A percentile compares a stretch with the other conserved stretches of the same genome.
Conservation (phyloP, 2,888 invertebrate species). For the Drosophila fungiperda region DNA sequence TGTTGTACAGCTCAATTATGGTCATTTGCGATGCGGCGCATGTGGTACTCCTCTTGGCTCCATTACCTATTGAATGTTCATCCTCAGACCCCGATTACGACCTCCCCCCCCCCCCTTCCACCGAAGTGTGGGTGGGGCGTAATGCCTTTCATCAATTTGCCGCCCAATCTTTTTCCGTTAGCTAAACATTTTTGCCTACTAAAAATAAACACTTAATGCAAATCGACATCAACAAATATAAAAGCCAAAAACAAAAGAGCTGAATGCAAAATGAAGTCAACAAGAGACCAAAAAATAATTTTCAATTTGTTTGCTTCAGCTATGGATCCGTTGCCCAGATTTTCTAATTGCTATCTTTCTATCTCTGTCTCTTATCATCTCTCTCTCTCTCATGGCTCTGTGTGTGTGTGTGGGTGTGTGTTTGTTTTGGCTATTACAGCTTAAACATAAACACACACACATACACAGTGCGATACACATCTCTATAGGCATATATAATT, state of each 20-base stretch:
- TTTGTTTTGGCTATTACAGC: conserved; percentile 54
- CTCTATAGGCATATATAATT: conserved; percentile 42
- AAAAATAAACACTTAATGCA: conserved; percentile 74
- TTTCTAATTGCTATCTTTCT: background rate
- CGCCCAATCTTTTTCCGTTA: conserved; percentile 47
- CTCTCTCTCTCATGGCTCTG: background rate
- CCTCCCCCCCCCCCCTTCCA: background rate
- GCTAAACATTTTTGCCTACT: conserved; percentile 59
- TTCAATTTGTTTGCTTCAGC: conserved; percentile 52
- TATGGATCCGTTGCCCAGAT: conserved; percentile 19
- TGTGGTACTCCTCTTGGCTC: conserved; percentile 31
- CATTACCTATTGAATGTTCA: conserved; percentile 20
- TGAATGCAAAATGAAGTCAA: conserved; percentile 55
- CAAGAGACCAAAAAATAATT: conserved; percentile 35
- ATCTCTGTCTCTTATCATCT: background rate
- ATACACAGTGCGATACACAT: conserved; percentile 18
- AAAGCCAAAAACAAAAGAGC: conserved; percentile 19
- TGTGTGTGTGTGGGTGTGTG: conserved; percentile 6
- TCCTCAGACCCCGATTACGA: conserved; percentile 34
- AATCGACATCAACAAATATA: conserved; percentile 44
- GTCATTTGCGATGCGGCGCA: conserved; percentile 79
- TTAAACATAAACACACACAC: conserved; percentile 29
- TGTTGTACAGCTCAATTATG: conserved; percentile 80
- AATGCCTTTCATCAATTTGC: conserved; percentile 76
- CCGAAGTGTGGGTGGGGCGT: conserved; percentile 39